These are phyloP conservation scores for Acrocephalus scirpaceus DNA, from an alignment of 2,797 vertebrate species.

Conservation along the genomic window DNA sequence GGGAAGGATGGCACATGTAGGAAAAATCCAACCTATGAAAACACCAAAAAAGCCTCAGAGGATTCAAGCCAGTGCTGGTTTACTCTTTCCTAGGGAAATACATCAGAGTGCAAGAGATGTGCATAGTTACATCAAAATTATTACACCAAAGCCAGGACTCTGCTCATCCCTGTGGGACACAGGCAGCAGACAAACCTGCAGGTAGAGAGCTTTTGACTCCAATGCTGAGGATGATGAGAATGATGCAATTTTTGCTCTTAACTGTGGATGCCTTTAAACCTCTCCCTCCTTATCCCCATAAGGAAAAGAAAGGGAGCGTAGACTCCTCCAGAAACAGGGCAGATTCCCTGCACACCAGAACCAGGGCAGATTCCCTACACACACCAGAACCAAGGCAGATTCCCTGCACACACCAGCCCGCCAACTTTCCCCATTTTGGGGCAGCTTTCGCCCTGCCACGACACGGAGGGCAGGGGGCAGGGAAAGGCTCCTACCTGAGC, in stretches of 20 bases:
- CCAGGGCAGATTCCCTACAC: too few relatives aligned
- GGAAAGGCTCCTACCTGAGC: constrained; percentile 85
- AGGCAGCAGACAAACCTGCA: neutral
- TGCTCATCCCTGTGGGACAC: rapidly evolving
- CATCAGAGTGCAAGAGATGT: neutral
- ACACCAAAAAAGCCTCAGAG: neutral
- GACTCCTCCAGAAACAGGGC: neutral
- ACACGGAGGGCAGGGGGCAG: rapidly evolving
- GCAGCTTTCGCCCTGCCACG: rapidly evolving
- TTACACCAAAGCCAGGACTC: neutral
- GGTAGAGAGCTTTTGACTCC: neutral
- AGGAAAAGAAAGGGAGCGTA: neutral
- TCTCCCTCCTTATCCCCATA: neutral
- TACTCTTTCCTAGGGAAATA: neutral
- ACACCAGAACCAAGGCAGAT: neutral
- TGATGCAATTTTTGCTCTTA: neutral
- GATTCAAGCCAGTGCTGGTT: neutral
- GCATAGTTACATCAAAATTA: neutral
- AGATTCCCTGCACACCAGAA: neutral
- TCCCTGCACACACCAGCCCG: neutral
- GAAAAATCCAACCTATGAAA: neutral
- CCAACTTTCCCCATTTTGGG: neutral
- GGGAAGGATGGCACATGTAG: neutral
- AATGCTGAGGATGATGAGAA: neutral
- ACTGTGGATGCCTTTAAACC: neutral